These are phyloP conservation scores for Mormyrops attenuatus DNA, from an alignment of 2,797 vertebrate species.

Conservation along the genomic window DNA sequence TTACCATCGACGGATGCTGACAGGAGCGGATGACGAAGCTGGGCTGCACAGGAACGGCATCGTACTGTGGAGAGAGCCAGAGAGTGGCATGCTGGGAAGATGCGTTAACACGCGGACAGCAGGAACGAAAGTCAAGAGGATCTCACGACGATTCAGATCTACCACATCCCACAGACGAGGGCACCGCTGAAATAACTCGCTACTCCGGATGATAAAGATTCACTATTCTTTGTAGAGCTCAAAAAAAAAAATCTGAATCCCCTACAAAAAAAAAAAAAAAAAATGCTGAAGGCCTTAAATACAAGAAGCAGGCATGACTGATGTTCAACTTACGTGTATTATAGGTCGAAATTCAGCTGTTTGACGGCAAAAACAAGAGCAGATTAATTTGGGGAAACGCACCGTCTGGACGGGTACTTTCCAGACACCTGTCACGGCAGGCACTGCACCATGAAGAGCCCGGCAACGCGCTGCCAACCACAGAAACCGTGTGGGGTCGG, in stretches of 20 bases:
- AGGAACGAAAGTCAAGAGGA: neutral
- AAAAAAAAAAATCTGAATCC: neutral
- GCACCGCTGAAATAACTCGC: neutral
- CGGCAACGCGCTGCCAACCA: conserved; percentile 28
- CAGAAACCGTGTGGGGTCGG: conserved; percentile 28
- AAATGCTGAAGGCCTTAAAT: neutral
- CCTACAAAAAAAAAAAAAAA: neutral
- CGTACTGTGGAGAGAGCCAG: conserved; percentile 71
- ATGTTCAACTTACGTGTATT: neutral
- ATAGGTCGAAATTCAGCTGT: neutral
- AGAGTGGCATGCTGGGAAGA: conserved; percentile 13
- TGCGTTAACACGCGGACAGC: neutral
- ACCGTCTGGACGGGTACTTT: conserved; percentile 35
- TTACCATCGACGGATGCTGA: conserved; percentile 94
- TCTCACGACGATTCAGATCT: neutral
- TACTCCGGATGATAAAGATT: neutral
- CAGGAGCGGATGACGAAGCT: conserved; percentile 94
- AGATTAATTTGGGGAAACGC: neutral
- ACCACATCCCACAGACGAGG: neutral
- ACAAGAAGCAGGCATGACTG: neutral
- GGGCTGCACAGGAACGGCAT: conserved; percentile 94
- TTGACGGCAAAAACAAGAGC: conserved; percentile 5
- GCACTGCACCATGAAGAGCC: conserved; percentile 20
- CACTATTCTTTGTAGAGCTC: neutral
- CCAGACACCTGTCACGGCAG: conserved; percentile 37